phyloP scores from a whole-genome alignment of 2,888 invertebrate species.

The Petrolisthes cinctipes region DNA sequence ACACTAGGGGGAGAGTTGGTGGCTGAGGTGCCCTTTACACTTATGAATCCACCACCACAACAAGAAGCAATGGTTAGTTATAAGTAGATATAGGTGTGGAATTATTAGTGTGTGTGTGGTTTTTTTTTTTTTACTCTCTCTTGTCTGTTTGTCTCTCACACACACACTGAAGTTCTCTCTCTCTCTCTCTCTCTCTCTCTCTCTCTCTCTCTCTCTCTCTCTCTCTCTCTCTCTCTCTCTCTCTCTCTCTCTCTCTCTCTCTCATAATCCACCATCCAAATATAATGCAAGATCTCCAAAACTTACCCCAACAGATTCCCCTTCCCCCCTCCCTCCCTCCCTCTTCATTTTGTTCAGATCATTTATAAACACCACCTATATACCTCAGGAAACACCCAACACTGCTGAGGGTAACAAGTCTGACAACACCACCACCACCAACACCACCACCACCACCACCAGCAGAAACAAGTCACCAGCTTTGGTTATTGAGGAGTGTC shows the following conservation, averaged over 20 bases:
- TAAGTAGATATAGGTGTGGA: neutral
- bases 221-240: no score
- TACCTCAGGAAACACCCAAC: neutral
- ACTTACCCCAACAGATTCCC: no score
- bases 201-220: no score
- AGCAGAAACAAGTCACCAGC: neutral
- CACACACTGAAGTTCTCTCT: neutral
- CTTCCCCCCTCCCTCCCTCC: no score
- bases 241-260: neutral
- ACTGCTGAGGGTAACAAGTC: neutral
- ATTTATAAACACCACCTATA: neutral
- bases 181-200: neutral
- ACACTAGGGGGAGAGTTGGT: conserved; percentile 91
- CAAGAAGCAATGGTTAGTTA: neutral
- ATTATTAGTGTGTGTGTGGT: neutral
- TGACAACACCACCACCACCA: no score
- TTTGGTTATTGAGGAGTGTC: conserved; percentile 53
- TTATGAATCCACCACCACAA: conserved; percentile 80
- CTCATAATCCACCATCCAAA: neutral
- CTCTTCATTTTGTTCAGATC: no score
- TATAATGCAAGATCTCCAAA: no score
- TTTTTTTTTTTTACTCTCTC: no score
- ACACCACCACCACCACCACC: neutral
- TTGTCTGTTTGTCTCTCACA: neutral
- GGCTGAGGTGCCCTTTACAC: conserved; percentile 77